A percentile compares a stretch with the other conserved stretches of the same genome.
These are phyloP conservation scores for Alosa sapidissima DNA, from an alignment of 2,797 vertebrate genomes.

Conservation along the genomic window DNA sequence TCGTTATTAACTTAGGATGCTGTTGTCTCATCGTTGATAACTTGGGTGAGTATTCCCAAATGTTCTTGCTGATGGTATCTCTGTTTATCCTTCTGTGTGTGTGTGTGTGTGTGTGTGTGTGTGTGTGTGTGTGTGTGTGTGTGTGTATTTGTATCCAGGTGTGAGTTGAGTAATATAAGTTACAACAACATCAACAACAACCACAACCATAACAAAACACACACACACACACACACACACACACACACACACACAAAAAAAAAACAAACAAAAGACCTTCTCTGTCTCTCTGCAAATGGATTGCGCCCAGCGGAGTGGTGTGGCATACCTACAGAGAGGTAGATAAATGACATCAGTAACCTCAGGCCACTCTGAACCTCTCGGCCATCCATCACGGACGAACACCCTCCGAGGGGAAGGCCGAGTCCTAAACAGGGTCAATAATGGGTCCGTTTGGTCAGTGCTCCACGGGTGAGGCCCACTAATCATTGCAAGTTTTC, in stretches of 20 bases:
- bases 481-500: conserved; percentile 25
- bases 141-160: not conserved
- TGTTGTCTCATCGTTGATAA: not conserved
- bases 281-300: conserved; percentile 17
- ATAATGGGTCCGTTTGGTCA: conserved; percentile 30
- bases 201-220: not conserved
- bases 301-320: not conserved
- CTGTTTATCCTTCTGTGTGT: not conserved
- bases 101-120: not conserved
- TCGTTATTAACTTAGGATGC: not conserved
- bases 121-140: conserved; percentile 11
- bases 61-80: not conserved
- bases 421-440: conserved; percentile 21
- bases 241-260: not conserved
- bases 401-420: conserved; percentile 7
- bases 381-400: not conserved
- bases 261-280: conserved; percentile 23
- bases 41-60: not conserved
- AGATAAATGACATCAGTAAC: conserved; percentile 17
- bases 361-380: not conserved
- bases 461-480: not conserved
- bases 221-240: not conserved
- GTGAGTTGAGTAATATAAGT: not conserved
- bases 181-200: not conserved
- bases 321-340: conserved; percentile 7